A percentile compares a stretch with the other conserved stretches of the same genome.
Conservation (phyloP, 2,797 vertebrate genomes). For the Distichodus sexfasciatus region DNA sequence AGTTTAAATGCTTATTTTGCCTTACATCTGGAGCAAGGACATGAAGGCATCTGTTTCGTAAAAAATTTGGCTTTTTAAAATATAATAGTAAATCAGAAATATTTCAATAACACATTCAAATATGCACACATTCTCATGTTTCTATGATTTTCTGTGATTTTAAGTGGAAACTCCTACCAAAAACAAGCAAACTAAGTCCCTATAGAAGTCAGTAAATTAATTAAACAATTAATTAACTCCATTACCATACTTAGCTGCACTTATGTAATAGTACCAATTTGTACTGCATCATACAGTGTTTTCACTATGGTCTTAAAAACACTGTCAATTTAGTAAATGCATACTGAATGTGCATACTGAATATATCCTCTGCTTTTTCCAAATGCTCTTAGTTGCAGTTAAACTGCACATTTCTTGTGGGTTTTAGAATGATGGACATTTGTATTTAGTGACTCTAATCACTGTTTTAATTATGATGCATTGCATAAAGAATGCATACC, state of each 20-base stretch:
- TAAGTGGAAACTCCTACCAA: neutral
- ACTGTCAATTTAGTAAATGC: neutral
- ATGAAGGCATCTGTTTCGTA: too few species aligned
- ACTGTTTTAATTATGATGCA: neutral
- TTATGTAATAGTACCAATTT: too few species aligned
- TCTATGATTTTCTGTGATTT: neutral
- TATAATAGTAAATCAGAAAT: too few species aligned
- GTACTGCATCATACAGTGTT: neutral
- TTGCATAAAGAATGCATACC: neutral
- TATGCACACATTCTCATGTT: too few species aligned
- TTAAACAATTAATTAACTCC: too few species aligned
- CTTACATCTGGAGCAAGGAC: too few species aligned
- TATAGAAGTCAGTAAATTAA: too few species aligned
- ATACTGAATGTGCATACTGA: neutral
- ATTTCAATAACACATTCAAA: too few species aligned
- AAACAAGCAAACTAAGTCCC: too few species aligned
- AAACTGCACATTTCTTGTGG: neutral
- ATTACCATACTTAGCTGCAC: too few species aligned
- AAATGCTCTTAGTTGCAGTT: neutral
- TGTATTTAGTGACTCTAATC: slow-evolving; percentile 9
- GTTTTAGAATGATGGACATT: neutral
- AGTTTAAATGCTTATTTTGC: too few species aligned
- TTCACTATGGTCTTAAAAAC: neutral
- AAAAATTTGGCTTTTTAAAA: too few species aligned
- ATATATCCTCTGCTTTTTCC: neutral